A percentile compares a stretch with the other conserved stretches of the same genome.
phyloP scores from a whole-genome alignment of 2,113 vertebrate genomes.

The Pelodiscus sinensis region DNA sequence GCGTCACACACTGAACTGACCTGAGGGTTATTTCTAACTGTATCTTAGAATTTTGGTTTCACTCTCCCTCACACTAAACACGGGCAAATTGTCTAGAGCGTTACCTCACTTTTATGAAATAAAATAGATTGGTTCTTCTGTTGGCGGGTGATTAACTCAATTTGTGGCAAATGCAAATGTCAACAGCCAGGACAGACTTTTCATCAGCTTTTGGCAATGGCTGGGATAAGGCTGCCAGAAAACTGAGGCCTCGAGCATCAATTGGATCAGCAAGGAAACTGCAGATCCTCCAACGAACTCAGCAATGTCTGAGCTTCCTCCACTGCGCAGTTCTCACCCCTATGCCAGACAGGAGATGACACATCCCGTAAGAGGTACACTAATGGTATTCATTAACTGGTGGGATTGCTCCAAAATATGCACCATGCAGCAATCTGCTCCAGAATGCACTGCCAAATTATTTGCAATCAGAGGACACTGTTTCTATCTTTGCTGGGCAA shows the following conservation, averaged over 20 bases:
- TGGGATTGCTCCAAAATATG: conserved; percentile 58
- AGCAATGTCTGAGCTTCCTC: conserved; percentile 40
- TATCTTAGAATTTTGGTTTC: conserved; percentile 26
- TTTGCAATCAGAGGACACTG: conserved; percentile 47
- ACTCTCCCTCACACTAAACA: not conserved
- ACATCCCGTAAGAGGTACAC: conserved; percentile 1
- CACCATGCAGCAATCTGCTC: conserved; percentile 26
- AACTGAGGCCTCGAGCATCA: conserved; percentile 50
- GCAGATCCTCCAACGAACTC: conserved; percentile 32
- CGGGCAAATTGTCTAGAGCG: not conserved
- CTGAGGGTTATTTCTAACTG: not conserved
- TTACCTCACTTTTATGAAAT: conserved; percentile 17
- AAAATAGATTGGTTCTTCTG: conserved; percentile 28
- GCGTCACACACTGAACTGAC: not conserved
- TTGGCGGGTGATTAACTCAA: conserved; percentile 49
- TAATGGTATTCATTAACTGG: conserved; percentile 32
- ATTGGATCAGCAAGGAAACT: conserved; percentile 36
- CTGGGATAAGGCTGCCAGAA: conserved; percentile 52
- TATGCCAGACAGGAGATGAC: not conserved
- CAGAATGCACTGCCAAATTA: not conserved
- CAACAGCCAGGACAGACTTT: conserved; percentile 47
- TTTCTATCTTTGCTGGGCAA: conserved; percentile 16
- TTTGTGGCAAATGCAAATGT: conserved; percentile 46
- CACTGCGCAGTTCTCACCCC: conserved; percentile 12
- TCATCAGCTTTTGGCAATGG: conserved; percentile 37